Conservation (phyloP, 2,113 vertebrate genomes). For the Corapipo altera region DNA sequence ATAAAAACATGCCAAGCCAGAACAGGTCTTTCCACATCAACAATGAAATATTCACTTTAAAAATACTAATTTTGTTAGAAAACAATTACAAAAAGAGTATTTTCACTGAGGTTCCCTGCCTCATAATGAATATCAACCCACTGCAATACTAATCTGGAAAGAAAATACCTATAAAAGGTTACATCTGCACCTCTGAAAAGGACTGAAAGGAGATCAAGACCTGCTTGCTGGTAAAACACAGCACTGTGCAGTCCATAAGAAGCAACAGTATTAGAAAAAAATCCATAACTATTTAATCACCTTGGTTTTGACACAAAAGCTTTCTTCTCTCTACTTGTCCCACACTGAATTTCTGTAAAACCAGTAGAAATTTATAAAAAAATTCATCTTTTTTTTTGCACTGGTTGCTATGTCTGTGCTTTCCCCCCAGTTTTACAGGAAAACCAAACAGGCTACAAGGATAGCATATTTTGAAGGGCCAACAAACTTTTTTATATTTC, state of each 20-base stretch:
- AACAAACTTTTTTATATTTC: neutral
- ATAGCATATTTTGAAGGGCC: neutral
- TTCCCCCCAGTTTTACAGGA: neutral
- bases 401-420: neutral
- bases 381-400: neutral
- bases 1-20: neutral
- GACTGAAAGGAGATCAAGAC: neutral
- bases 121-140: neutral
- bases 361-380: neutral
- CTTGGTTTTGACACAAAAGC: neutral
- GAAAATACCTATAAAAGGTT: neutral
- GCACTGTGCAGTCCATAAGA: neutral
- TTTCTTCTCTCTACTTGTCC: neutral
- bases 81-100: conserved; percentile 1
- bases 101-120: neutral
- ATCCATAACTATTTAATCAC: neutral
- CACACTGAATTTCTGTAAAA: neutral
- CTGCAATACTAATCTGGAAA: neutral
- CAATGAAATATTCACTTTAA: neutral
- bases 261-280: neutral
- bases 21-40: neutral
- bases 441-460: neutral
- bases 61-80: conserved; percentile 17
- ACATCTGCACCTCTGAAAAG: neutral
- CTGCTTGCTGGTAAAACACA: neutral